Conservation (phyloP, 2,113 vertebrate genomes). For the Axis porcinus region DNA sequence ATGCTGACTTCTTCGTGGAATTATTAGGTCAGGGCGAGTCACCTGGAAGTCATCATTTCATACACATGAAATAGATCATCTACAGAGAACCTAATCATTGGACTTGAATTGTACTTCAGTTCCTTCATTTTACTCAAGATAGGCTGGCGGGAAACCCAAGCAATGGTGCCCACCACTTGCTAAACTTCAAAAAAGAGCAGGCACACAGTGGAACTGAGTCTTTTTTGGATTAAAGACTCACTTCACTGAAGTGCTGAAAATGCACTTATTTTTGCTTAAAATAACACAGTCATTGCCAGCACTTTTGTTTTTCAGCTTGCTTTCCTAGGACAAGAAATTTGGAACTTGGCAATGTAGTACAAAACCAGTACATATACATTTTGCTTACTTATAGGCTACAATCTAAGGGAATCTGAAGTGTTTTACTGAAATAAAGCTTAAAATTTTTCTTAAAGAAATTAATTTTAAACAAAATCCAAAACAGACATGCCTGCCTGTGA, state of each 20-base stretch:
- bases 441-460: background rate
- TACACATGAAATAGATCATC: background rate
- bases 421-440: background rate
- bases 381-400: background rate
- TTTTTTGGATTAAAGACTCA: background rate
- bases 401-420: background rate
- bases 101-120: background rate
- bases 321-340: background rate
- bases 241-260: background rate
- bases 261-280: background rate
- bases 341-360: background rate
- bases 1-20: background rate
- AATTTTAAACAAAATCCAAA: background rate
- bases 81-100: background rate
- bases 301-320: background rate
- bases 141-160: background rate
- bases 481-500: background rate
- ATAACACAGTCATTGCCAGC: background rate
- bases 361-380: background rate
- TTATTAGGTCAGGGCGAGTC: background rate
- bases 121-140: background rate
- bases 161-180: background rate
- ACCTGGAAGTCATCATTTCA: background rate
- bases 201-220: background rate
- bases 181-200: background rate